Base-by-base conservation (phyloP, 2,888 invertebrate species). In the Drosophila paramelanica region DNA sequence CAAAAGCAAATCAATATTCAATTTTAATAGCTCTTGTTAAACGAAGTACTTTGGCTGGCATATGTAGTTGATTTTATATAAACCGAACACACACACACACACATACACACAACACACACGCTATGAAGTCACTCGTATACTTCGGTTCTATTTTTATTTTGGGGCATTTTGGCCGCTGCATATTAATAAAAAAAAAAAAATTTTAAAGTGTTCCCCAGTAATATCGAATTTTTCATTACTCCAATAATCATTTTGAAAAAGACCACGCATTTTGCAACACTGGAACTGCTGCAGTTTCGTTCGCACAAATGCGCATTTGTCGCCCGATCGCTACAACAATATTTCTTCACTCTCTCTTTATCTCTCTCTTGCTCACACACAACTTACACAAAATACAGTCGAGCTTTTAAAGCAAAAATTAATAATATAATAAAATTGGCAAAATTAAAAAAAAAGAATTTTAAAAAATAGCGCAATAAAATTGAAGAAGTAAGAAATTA, bases 171-270 rank as follows among this genome's bases (percentile, higher is more conserved):
- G 38, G 27, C 36, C 45, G 45, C 49, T 27, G 56, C 56, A 57
- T 49, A 57, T 17, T 13, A 49, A 49, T 7, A 45, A 10, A 14
- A 20, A 10, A 1, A 7, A 38, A 10, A 25, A 20, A 13, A 2
- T 8, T 46, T 45, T 27, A 13, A 36, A 60, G 23, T 60, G 20
- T 43, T 42, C 41, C 58, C 50, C 7, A 14, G 31, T 14, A 33
- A 62, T 46, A 41, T 53, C 65, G 65, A 65, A 65, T 65, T 65
- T 65, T 25, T 45, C 52, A 65, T 46, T 42, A 8, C 5, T 62
- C 23, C 8, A 25, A 42, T 42, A 5, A 33, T 33, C 23, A 25
- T n/a, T 10, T 20, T 17, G 2, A 27, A 57, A 13, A 46, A 46
- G 36, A 46, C 58, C 47, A 27, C 39, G 27, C 56, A 39, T 47